Conservation (phyloP, 2,113 vertebrate species). For the Etia nguti region DNA sequence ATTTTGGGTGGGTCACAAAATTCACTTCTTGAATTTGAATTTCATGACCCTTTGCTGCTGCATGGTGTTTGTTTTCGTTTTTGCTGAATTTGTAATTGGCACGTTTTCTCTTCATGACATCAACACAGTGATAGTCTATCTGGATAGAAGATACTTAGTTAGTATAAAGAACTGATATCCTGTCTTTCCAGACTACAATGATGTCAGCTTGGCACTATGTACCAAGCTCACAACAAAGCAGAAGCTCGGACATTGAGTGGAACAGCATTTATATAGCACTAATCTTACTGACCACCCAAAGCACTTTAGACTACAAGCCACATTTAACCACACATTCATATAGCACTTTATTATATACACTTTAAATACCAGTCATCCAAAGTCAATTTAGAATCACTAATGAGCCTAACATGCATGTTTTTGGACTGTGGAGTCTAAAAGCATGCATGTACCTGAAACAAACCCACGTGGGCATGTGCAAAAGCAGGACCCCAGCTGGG, state of each 20-base stretch:
- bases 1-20: background rate
- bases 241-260: background rate
- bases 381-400: background rate
- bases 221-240: background rate
- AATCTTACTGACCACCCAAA: background rate
- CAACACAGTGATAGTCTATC: background rate
- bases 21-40: background rate
- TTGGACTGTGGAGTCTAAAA: background rate
- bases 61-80: background rate
- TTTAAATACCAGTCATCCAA: background rate
- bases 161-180: constrained; percentile 21
- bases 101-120: constrained; percentile 12
- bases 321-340: background rate
- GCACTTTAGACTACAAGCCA: background rate
- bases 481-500: background rate
- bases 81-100: constrained; percentile 34
- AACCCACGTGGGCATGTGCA: background rate
- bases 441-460: background rate
- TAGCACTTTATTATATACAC: background rate
- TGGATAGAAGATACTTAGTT: constrained; percentile 10
- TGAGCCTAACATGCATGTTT: background rate
- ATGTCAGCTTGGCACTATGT: constrained; percentile 16
- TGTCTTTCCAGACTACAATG: background rate
- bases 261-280: background rate
- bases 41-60: background rate